These are phyloP conservation scores for Lasioglossum albipes DNA, from an alignment of 1,140 invertebrate genomes.

Conservation along the genomic window DNA sequence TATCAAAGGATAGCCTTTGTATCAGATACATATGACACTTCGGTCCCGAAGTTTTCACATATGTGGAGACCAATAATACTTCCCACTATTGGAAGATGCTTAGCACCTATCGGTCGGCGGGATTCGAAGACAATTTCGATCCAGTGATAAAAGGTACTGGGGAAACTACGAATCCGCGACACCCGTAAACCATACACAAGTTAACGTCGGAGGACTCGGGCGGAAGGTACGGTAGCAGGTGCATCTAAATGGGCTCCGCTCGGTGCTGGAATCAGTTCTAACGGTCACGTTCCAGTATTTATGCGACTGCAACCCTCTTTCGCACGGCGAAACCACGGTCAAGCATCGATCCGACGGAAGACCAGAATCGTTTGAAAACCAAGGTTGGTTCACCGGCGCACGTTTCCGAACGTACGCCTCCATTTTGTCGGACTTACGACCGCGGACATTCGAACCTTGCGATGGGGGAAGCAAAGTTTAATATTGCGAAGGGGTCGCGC, in stretches of 20 bases:
- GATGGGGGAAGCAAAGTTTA: neutral
- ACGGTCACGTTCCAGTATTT: conserved; percentile 62
- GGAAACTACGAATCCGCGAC: conserved; percentile 2
- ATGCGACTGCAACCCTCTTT: conserved; percentile 46
- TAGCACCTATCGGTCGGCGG: neutral
- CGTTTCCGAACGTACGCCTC: conserved; percentile 43
- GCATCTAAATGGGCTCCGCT: conserved; percentile 47
- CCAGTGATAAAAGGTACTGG: neutral
- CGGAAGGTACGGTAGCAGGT: conserved; percentile 41
- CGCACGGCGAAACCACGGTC: conserved; percentile 37
- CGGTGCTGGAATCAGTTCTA: conserved; percentile 52
- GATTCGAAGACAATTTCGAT: conserved; percentile 5
- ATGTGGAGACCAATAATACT: neutral
- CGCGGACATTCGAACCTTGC: neutral
- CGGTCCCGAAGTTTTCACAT: no score
- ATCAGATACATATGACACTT: no score
- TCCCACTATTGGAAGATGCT: neutral
- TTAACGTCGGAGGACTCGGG: conserved; percentile 9
- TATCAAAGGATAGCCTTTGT: no score
- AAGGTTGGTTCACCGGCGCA: conserved; percentile 25
- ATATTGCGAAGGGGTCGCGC: conserved; percentile 12
- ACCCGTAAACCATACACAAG: conserved; percentile 15
- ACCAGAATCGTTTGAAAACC: conserved; percentile 28
- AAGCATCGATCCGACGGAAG: conserved; percentile 44
- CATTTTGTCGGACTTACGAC: conserved; percentile 30